Base-by-base conservation (phyloP, 2,888 invertebrate species). In the Drosophila fulvimacula region DNA sequence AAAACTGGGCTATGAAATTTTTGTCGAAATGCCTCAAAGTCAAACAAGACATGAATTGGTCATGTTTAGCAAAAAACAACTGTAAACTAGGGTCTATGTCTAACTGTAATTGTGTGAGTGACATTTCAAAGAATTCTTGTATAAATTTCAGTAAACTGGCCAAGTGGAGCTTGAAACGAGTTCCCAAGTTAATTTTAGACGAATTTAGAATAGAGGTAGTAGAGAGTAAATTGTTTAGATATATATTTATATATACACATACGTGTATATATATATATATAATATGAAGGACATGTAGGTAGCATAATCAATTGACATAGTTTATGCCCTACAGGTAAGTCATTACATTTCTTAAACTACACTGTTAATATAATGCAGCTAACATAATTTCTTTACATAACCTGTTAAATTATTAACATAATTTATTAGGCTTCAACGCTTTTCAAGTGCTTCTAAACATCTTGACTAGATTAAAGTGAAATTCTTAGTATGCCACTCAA, bases 41-140 rank as follows among this genome's bases (percentile, higher is more conserved):
- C 77, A 76, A 59, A 64, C 61, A 30, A 69, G 73, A 79, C 78
- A 79, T 81, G 67, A 81, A 77, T 81, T 77, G 78, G 41, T 70
- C 81, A 77, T 79, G 78, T 81, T 73, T 42, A 39, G 42, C 5
- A 19, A 30, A 17, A 24, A 39, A 19, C n/a, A 61, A 44, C 48
- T 38, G 42, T 15, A 38, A 56, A 48, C 30, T 32, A 41, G 10
- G 34, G 21, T 30, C 48, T 7, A 19, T 11, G n/a, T 49, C 13
- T 36, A 19, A n/a, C 15, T 41, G 32, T 34, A 15, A 9, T 7
- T 21, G 13, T 24, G 9, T 34, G 27, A 27, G 51, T 51, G 49
- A 52, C 34, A 52, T 59, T 62, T 63, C 62, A 71, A 67, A 72
- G 58, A 15, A 78, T 66, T 76, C 76, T 53, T 24, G 42, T 58